phyloP scores from a whole-genome alignment of 1,140 invertebrate species.

The Anoplophora glabripennis region DNA sequence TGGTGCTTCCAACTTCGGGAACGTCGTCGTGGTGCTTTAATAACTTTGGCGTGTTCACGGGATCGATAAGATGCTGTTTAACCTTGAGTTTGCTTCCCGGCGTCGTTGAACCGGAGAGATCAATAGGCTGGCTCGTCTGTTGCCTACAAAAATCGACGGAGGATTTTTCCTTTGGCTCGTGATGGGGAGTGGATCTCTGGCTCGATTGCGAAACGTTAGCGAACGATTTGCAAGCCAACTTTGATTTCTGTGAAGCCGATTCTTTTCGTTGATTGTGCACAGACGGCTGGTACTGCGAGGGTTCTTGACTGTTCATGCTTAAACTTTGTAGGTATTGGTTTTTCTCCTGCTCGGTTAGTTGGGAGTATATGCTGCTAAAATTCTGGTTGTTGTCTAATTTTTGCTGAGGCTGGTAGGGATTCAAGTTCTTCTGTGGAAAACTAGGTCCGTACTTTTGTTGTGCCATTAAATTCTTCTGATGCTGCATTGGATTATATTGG shows the following conservation, averaged over 20 bases:
- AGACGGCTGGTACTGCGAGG: not conserved
- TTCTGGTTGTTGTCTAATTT: too few species aligned
- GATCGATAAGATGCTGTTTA: slow-evolving; percentile 50
- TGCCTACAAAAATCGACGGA: slow-evolving; percentile 17
- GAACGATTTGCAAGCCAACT: slow-evolving; percentile 25
- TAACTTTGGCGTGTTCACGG: slow-evolving; percentile 35
- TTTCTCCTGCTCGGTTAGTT: too few species aligned
- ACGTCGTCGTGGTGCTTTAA: slow-evolving; percentile 46
- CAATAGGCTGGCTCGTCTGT: slow-evolving; percentile 32
- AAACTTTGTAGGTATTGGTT: too few species aligned
- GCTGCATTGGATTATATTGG: slow-evolving; percentile 47
- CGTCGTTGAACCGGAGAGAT: slow-evolving; percentile 37
- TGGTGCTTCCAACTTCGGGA: slow-evolving; percentile 59
- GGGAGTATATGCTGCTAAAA: too few species aligned
- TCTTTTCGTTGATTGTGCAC: slow-evolving; percentile 20
- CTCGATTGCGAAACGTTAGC: slow-evolving; percentile 20
- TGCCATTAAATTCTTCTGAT: slow-evolving; percentile 24
- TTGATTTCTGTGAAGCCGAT: slow-evolving; percentile 11
- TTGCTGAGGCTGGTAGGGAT: not conserved
- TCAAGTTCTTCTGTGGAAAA: not conserved
- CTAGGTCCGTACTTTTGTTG: slow-evolving; percentile 44
- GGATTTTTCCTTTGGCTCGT: slow-evolving; percentile 15
- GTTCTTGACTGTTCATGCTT: too few species aligned
- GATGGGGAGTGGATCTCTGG: not conserved
- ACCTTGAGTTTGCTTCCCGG: slow-evolving; percentile 47